Conservation (phyloP, 2,888 invertebrate species). For the Cryptus viduatorius region DNA sequence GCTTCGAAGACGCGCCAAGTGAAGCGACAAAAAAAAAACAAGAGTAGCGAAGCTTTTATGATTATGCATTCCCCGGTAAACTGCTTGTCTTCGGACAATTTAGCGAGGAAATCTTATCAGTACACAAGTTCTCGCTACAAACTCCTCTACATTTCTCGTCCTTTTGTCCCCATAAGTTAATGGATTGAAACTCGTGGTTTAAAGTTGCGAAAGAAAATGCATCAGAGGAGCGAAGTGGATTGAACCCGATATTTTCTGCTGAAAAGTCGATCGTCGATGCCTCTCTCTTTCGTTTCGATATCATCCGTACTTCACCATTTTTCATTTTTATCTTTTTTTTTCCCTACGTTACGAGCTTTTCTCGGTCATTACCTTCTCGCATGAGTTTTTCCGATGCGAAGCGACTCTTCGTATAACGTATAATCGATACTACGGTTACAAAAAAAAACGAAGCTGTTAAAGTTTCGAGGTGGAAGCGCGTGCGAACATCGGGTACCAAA, state of each 20-base stretch:
- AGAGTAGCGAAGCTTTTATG: constrained; percentile 16
- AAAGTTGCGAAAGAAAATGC: neutral
- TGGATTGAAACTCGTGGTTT: constrained; percentile 1
- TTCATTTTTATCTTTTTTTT: neutral
- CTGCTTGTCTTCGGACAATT: constrained; percentile 13
- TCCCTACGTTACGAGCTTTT: neutral
- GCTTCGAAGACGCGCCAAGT: neutral
- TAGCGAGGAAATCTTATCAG: constrained; percentile 30
- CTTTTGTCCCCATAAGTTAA: neutral
- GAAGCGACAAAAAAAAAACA: constrained; percentile 7
- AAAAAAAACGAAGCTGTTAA: constrained; percentile 38
- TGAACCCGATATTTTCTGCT: neutral
- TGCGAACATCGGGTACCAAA: constrained; percentile 1
- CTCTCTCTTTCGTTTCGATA: neutral
- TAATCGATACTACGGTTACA: constrained; percentile 48
- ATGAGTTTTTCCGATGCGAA: neutral
- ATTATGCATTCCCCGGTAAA: constrained; percentile 13
- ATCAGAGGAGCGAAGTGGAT: neutral
- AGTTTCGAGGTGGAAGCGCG: neutral
- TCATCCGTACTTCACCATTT: neutral
- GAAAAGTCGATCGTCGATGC: neutral
- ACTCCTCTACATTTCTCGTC: neutral
- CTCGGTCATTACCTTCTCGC: neutral
- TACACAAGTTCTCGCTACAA: neutral
- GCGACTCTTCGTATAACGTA: neutral